Base-by-base conservation (phyloP, 2,888 invertebrate species). In the Drosophila nr. perissopoda region DNA sequence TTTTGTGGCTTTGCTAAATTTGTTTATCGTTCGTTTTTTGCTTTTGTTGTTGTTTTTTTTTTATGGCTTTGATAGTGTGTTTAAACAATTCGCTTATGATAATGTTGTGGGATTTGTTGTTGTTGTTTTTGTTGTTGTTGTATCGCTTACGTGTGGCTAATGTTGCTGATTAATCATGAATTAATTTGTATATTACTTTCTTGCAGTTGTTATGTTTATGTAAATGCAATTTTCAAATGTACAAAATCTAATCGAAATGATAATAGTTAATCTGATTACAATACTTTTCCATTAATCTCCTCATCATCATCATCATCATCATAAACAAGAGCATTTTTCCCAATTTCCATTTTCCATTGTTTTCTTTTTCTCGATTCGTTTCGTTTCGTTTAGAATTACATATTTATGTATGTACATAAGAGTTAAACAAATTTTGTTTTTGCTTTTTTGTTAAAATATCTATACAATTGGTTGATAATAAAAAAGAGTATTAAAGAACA, bases 141-240 rank as follows among this genome's bases (percentile, higher is more conserved):
- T 67, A 69, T 79, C 79, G 75, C 76, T 79, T 79, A 79, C 57
- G 67, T 84, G 83, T 76, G 81, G 73, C 78, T 83, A 81, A 83
- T 83, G 84, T 82, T 87, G 82, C 77, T 83, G 86, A 80, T 80
- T 85, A 87, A 65, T 74, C 69, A 72, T 81, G 78, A 75, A 63
- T 74, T 77, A 51, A 52, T 74, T 72, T 72, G 64, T 60, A 68
- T 79, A 65, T 71, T 68, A 60, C 36, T 59, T 66, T 61, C 31
- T 42, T 68, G 57, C 29, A 36, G n/a, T 38, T 56, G 58, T 48
- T 58, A 33, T 66, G 67, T 45, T 78, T 70, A 80, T 75, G 80
- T 83, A 83, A 83, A 83, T 83, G 83, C 87, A 87, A 69, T 85
- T 84, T 73, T 75, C 76, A 58, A 78, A 83, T 88, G 80, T 86